Evolutionary conservation across 2,888 invertebrate species (phyloP).

Genomic region (Ashinkailepas kermadecensis): DNA sequence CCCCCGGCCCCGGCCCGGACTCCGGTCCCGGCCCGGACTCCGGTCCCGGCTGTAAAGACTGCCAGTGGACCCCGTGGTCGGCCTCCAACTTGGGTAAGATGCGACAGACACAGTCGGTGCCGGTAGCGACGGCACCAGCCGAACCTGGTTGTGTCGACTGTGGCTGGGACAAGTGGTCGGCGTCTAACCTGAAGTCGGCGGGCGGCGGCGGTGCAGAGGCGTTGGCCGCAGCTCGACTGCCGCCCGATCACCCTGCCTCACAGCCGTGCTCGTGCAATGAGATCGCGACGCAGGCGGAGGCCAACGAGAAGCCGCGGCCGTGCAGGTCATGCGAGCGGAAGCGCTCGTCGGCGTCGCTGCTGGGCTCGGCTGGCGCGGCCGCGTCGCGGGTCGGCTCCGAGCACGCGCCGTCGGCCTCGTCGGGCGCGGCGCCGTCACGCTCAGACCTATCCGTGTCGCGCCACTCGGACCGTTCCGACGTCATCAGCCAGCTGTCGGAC

Average conservation of each 20-base stretch:
- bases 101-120: background rate
- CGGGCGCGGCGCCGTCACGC: background rate
- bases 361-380: background rate
- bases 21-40: too few relatives aligned
- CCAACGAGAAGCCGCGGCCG: background rate
- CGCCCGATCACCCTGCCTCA: background rate
- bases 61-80: background rate
- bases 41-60: background rate
- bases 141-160: background rate
- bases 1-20: too few relatives aligned
- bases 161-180: background rate
- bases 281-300: background rate
- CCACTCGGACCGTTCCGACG: background rate
- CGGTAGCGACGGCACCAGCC: background rate
- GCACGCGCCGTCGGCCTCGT: background rate
- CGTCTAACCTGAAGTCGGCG: background rate
- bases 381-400: background rate
- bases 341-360: background rate
- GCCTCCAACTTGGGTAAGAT: background rate
- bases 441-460: background rate
- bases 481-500: conserved; percentile 11
- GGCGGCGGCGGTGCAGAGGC: background rate
- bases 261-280: background rate
- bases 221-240: background rate
- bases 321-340: background rate